These are phyloP conservation scores for Hydroisotoma schaefferi DNA, from an alignment of 2,888 invertebrate genomes.

Conservation along the genomic window DNA sequence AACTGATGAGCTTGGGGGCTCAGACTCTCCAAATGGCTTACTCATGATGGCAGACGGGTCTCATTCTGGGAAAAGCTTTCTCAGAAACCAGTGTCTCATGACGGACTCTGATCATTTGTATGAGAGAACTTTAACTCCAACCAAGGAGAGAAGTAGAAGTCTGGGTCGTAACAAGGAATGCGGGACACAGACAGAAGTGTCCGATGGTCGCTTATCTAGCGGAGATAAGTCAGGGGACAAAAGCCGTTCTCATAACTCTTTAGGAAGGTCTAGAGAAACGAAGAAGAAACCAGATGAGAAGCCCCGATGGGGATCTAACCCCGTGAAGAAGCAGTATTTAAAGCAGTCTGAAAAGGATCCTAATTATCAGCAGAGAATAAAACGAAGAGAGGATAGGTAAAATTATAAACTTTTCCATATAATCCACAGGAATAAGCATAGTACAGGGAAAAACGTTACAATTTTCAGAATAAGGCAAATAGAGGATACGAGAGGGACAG, in stretches of 20 bases:
- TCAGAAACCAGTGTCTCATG: constrained; percentile 32
- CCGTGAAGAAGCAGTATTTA: constrained; percentile 73
- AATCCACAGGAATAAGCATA: no score
- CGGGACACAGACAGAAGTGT: constrained; percentile 44
- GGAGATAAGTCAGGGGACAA: constrained; percentile 52
- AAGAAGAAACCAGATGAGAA: constrained; percentile 48
- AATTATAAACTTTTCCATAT: no score
- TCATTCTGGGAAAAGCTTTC: background rate
- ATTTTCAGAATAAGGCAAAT: no score
- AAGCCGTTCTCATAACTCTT: constrained; percentile 45
- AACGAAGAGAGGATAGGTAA: constrained; percentile 28
- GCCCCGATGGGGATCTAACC: constrained; percentile 54
- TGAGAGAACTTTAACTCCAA: constrained; percentile 30
- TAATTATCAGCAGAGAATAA: constrained; percentile 58
- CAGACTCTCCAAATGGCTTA: background rate
- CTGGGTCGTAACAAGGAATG: constrained; percentile 36
- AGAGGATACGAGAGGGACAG: no score
- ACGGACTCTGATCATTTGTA: constrained; percentile 30
- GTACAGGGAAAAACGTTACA: no score
- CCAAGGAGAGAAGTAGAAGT: constrained; percentile 31
- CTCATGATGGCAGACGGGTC: background rate
- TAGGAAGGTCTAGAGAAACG: constrained; percentile 18
- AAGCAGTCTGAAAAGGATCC: constrained; percentile 89
- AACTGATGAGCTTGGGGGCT: background rate
- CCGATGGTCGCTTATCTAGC: constrained; percentile 21